Conservation (phyloP, 2,113 vertebrate genomes). For the Corapipo altera region DNA sequence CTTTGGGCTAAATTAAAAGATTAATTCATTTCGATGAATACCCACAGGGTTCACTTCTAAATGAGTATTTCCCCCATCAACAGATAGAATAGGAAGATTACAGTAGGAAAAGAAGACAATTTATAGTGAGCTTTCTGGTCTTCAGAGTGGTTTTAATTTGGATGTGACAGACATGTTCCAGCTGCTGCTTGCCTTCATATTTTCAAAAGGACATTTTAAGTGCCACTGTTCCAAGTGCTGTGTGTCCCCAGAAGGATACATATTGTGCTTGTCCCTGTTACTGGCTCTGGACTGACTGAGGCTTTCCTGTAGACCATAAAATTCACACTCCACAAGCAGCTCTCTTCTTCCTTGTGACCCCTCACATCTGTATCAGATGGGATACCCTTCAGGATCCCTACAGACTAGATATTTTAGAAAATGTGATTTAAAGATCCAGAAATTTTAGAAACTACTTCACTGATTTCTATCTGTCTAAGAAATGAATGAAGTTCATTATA, state of each 20-base stretch:
- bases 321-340: neutral
- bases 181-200: neutral
- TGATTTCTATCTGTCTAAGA: neutral
- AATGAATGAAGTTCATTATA: neutral
- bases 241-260: neutral
- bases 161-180: neutral
- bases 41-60: slow-evolving; percentile 6
- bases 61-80: neutral
- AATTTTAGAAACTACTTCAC: neutral
- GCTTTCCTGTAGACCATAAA: neutral
- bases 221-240: neutral
- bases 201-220: neutral
- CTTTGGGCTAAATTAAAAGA: slow-evolving; percentile 29
- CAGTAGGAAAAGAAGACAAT: slow-evolving; percentile 2
- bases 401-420: neutral
- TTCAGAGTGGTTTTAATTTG: slow-evolving; percentile 27
- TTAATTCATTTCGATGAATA: slow-evolving; percentile 10
- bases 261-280: neutral
- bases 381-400: neutral
- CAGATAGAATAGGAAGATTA: slow-evolving; percentile 28
- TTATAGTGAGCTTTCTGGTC: neutral
- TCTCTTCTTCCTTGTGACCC: neutral
- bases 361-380: neutral
- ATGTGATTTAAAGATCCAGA: neutral
- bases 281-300: fast-evolving